Percentiles rank a stretch among this genome's conserved stretches.
Evolutionary conservation across 2,113 vertebrate genomes (phyloP).

Genomic region (Brachyistius frenatus): DNA sequence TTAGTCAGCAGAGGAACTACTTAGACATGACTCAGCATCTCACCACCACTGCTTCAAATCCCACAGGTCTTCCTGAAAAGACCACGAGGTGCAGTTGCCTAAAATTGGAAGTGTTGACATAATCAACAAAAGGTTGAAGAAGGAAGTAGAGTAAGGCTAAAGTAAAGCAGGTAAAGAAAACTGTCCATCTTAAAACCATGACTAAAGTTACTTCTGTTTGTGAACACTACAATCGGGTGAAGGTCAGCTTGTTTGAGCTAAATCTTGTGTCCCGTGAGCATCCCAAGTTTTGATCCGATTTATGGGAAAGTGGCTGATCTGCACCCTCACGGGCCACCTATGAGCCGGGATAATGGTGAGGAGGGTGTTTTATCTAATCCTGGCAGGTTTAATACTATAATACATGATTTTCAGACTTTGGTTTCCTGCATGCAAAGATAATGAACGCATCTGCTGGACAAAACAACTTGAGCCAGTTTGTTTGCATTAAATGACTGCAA

Average conservation of each 20-base stretch:
- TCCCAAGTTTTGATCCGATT: conserved; percentile 19
- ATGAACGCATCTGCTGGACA: background rate
- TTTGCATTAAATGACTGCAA: background rate
- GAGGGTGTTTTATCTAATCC: background rate
- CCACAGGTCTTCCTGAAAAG: background rate
- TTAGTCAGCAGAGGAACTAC: conserved; percentile 1
- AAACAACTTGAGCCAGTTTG: background rate
- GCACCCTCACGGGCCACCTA: background rate
- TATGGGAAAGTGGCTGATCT: conserved; percentile 3
- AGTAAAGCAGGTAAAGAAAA: background rate
- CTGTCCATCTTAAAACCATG: background rate
- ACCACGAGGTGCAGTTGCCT: background rate
- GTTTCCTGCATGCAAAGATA: background rate
- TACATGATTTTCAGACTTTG: background rate
- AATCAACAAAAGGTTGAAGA: background rate
- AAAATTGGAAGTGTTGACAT: background rate
- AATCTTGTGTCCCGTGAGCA: conserved; percentile 2
- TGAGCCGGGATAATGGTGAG: background rate
- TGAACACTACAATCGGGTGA: background rate
- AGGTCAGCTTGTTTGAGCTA: conserved; percentile 23
- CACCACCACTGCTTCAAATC: background rate
- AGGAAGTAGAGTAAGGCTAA: background rate
- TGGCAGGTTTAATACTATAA: background rate
- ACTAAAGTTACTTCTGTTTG: background rate
- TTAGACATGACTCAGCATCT: background rate